Evolutionary conservation across 2,113 vertebrate species (phyloP).

Genomic region (Hassar affinis): DNA sequence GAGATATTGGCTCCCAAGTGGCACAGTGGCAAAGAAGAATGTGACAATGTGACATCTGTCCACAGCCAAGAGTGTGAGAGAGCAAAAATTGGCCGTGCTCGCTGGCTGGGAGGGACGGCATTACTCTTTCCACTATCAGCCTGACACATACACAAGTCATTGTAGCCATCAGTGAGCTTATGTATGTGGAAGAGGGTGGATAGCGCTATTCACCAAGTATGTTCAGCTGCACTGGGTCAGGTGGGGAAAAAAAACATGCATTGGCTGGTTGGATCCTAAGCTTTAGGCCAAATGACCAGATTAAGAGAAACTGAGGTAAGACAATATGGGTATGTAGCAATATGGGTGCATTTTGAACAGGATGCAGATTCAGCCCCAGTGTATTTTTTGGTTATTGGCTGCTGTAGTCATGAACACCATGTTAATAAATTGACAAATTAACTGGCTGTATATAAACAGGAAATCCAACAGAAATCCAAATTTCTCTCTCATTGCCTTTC

Average conservation of each 20-base stretch:
- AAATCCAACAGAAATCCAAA: neutral
- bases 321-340: neutral
- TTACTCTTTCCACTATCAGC: neutral
- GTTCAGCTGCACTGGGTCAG: neutral
- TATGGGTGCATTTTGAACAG: neutral
- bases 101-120: neutral
- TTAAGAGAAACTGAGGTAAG: neutral
- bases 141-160: neutral
- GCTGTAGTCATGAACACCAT: neutral
- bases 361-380: neutral
- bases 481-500: too few species aligned
- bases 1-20: neutral
- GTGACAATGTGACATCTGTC: neutral
- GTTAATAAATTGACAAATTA: neutral
- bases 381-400: neutral
- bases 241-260: neutral
- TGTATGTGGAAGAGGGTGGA: neutral
- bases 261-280: neutral
- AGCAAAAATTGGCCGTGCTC: neutral
- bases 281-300: neutral
- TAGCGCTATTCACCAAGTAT: neutral
- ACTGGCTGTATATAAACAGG: neutral
- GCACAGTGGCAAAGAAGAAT: neutral
- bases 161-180: neutral
- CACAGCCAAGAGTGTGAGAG: neutral